These are phyloP conservation scores for Hypotaenidia okinawae DNA, from an alignment of 2,797 vertebrate genomes.

Conservation along the genomic window DNA sequence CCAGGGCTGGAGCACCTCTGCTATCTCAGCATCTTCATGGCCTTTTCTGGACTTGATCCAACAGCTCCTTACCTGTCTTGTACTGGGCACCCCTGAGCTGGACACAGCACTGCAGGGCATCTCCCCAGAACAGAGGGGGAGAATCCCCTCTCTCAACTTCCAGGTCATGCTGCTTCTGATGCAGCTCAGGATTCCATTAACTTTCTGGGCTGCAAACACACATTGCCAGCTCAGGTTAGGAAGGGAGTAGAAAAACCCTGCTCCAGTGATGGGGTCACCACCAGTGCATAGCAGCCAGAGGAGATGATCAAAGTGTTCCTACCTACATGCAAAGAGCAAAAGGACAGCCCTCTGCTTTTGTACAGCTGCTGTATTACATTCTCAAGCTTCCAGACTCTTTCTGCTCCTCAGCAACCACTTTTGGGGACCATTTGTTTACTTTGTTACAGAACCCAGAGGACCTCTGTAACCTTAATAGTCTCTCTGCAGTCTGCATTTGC, in stretches of 20 bases:
- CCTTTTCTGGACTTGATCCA: too few relatives aligned
- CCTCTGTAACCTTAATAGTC: background rate
- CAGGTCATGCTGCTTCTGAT: too few relatives aligned
- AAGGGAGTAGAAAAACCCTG: background rate
- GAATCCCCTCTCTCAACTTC: too few relatives aligned
- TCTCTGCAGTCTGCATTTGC: background rate
- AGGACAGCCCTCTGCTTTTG: background rate
- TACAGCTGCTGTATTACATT: background rate
- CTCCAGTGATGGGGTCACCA: background rate
- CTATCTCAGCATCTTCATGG: too few relatives aligned
- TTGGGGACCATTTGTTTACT: background rate
- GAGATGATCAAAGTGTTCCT: background rate
- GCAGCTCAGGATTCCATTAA: too few relatives aligned
- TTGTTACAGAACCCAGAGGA: background rate
- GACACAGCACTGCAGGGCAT: too few relatives aligned
- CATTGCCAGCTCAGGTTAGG: too few relatives aligned
- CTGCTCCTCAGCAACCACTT: background rate
- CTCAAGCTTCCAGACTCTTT: background rate
- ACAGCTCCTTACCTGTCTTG: too few relatives aligned
- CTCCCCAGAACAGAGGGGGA: too few relatives aligned
- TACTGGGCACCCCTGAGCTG: too few relatives aligned
- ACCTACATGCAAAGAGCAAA: background rate
- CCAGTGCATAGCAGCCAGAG: background rate
- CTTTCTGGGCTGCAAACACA: too few relatives aligned
- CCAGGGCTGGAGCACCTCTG: too few relatives aligned